phyloP scores from a whole-genome alignment of 2,113 vertebrate species.

The Gnathonemus echidnorhynchus region DNA sequence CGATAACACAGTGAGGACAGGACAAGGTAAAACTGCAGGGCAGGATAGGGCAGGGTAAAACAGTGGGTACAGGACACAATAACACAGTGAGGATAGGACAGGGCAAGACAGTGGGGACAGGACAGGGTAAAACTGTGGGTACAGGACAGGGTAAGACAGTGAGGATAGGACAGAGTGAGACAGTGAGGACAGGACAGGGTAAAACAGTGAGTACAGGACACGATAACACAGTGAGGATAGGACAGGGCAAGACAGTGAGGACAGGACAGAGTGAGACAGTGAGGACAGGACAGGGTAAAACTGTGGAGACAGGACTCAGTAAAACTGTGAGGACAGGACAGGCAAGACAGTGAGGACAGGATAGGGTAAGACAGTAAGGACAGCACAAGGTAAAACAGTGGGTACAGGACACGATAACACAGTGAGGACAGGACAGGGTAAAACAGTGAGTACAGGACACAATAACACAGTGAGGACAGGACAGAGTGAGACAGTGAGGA shows the following conservation, averaged over 20 bases:
- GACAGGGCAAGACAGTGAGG: no score
- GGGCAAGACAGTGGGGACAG: not conserved
- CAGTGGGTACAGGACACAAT: not conserved
- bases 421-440: no score
- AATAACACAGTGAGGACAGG: no score
- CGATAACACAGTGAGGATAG: not conserved
- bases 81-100: not conserved
- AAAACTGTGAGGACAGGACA: no score
- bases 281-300: not conserved
- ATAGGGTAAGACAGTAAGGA: not conserved
- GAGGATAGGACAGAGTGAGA: not conserved
- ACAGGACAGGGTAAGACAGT: not conserved
- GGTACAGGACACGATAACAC: not conserved
- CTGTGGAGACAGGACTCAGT: no score
- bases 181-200: no score
- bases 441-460: no score
- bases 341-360: not conserved
- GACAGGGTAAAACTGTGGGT: not conserved
- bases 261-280: not conserved
- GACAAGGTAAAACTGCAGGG: not conserved
- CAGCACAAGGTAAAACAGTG: not conserved
- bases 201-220: not conserved
- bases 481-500: no score
- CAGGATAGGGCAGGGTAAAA: not conserved
- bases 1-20: not conserved